Evolutionary conservation across 2,888 invertebrate species (phyloP), one percentile per base, ranked within the genome.

Genomic region (Philopedon plagiatum): DNA sequence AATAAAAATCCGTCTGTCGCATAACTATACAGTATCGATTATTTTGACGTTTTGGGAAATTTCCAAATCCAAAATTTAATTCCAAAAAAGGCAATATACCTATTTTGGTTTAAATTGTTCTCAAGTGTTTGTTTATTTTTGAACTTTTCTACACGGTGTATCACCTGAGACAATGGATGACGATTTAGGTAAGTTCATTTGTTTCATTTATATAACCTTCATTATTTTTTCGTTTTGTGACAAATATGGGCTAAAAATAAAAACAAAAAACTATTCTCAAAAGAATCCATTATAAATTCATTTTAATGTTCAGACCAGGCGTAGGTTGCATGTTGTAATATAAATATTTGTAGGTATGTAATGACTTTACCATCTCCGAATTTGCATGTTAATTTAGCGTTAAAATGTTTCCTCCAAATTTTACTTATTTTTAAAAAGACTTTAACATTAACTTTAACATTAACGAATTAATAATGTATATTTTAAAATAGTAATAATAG

Each of bases 141-240:
- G n/a, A 44, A 7, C 1, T 23, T 23, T 8, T 29, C 13, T 15
- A 21, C n/a, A 29, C 2, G 5, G 11, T 21, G 51, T 0, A 21
- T 15, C 9, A 39, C 18, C 57, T 19, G 39, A 26, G 18, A 44
- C 21, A 11, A 75, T 75, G 75, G 75, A 71, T 64, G 75, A 75
- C 44, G 71, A 75, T 62, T 62, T 75, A 18, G 75, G 75, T 75
- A 62, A 63, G 75, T 75, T 23, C 4, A 41, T 13, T 32, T 26
- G 34, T 65, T 65, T 64, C 23, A 19, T 61, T 26, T 39, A 2
- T 49, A 39, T 57, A 61, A 46, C 34, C 21, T 60, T 46, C 2
- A n/a, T 39, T 19, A 49, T 21, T 65, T 39, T 39, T 37, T 23
- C 11, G 46, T 18, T 26, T 21, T 21, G 21, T 32, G 21, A 32